These are phyloP conservation scores for Chrysolina americana DNA, from an alignment of 2,888 invertebrate genomes.

Conservation along the genomic window DNA sequence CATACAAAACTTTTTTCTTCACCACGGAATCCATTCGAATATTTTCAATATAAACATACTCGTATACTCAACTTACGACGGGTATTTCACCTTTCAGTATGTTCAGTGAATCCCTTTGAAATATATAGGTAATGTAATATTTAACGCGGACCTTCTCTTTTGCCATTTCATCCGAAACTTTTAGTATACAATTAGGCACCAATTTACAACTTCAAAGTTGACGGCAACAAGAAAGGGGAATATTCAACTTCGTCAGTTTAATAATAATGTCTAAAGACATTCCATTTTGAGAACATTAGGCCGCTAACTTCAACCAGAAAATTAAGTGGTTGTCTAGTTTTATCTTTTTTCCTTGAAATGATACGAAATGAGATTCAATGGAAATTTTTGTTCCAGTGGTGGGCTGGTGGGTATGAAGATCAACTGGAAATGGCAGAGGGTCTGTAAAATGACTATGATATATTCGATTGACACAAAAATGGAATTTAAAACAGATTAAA, in stretches of 20 bases:
- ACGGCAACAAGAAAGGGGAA: neutral
- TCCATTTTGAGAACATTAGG: neutral
- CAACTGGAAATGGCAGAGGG: too few species aligned
- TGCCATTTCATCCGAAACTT: neutral
- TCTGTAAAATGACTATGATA: too few species aligned
- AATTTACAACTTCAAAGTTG: conserved; percentile 12
- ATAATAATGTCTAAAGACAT: neutral
- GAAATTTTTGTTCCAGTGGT: too few species aligned
- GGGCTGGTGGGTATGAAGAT: too few species aligned
- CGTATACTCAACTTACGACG: neutral
- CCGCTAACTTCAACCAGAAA: neutral
- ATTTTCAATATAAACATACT: too few species aligned
- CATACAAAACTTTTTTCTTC: too few species aligned
- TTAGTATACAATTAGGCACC: conserved; percentile 5
- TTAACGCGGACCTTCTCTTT: neutral
- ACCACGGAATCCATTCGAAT: too few species aligned
- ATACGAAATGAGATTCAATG: too few species aligned
- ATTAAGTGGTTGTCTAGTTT: neutral
- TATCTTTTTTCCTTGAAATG: too few species aligned
- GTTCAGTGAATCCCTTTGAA: neutral
- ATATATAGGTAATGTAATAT: neutral
- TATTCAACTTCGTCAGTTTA: neutral
- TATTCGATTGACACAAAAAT: too few species aligned
- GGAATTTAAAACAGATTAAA: too few species aligned
- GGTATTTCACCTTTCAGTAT: neutral